Percentiles rank a stretch among this genome's conserved stretches.
Conservation (phyloP, 2,888 invertebrate genomes). For the Oscheius sp. region DNA sequence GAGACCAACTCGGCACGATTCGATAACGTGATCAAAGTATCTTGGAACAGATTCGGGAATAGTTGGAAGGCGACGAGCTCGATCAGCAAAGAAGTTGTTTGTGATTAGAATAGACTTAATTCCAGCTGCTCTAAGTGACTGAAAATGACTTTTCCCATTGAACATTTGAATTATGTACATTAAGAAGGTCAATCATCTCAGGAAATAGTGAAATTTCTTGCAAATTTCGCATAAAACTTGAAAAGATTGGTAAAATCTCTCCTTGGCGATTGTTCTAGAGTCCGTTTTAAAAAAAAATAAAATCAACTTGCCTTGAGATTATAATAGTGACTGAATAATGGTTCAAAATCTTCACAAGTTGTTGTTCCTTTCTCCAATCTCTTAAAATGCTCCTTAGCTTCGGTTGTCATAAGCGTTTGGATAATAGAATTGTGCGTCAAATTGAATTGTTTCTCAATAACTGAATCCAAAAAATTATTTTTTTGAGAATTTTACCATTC, state of each 20-base stretch:
- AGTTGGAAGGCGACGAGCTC: constrained; percentile 56
- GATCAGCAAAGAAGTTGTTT: constrained; percentile 71
- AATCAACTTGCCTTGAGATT: constrained; percentile 66
- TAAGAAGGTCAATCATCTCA: constrained; percentile 27
- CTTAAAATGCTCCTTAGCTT: constrained; percentile 48
- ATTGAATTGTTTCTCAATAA: too few relatives aligned
- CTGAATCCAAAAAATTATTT: background rate
- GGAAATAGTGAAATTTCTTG: constrained; percentile 11
- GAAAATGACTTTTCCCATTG: background rate
- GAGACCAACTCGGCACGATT: constrained; percentile 71
- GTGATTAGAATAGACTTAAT: constrained; percentile 72
- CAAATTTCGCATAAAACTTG: background rate
- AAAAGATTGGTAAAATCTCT: constrained; percentile 13
- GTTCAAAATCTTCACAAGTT: constrained; percentile 70
- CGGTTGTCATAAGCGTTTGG: constrained; percentile 61
- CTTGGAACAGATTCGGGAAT: constrained; percentile 33
- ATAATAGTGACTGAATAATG: constrained; percentile 70
- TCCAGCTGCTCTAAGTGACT: constrained; percentile 70
- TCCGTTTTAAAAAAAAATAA: background rate
- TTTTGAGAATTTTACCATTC: constrained; percentile 49
- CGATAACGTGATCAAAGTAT: constrained; percentile 69
- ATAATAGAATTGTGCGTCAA: constrained; percentile 68
- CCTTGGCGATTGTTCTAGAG: constrained; percentile 11
- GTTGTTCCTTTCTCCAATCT: constrained; percentile 71
- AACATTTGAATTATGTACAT: background rate